Percentiles rank a stretch among this genome's conserved stretches.
Conservation (phyloP, 2,888 invertebrate species). For the Thera obeliscata region DNA sequence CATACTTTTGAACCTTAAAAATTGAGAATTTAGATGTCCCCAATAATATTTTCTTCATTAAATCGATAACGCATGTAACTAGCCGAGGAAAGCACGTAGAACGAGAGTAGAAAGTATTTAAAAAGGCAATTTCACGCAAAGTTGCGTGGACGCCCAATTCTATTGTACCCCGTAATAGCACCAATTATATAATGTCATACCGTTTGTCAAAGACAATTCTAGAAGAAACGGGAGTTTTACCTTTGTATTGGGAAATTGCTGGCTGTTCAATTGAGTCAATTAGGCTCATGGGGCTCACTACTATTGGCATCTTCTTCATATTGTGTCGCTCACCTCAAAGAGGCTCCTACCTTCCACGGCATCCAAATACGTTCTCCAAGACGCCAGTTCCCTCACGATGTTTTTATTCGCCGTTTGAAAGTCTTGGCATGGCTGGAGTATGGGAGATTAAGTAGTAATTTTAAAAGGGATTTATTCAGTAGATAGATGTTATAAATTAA, state of each 20-base stretch:
- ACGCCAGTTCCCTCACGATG: no score
- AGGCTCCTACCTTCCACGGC: no score
- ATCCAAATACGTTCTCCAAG: no score
- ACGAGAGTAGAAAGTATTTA: slow-evolving; percentile 75
- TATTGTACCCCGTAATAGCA: slow-evolving; percentile 75
- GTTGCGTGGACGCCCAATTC: slow-evolving; percentile 76
- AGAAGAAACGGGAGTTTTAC: slow-evolving; percentile 29
- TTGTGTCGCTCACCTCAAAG: no score
- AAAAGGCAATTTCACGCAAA: slow-evolving; percentile 80
- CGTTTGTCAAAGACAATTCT: slow-evolving; percentile 41
- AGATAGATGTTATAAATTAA: no score
- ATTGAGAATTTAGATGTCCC: no score
- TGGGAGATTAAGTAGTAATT: no score
- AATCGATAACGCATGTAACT: slow-evolving; percentile 6
- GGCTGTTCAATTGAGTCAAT: slow-evolving; percentile 25
- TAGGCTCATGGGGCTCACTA: not conserved
- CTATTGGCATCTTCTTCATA: no score
- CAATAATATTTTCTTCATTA: not conserved
- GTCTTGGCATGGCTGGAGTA: no score
- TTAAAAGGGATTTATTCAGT: no score
- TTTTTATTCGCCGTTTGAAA: no score
- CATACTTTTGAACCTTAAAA: no score
- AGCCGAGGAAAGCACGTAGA: slow-evolving; percentile 23
- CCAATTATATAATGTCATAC: slow-evolving; percentile 63
- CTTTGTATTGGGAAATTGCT: slow-evolving; percentile 20